phyloP scores from a whole-genome alignment of 2,888 invertebrate species.

The Dynastes grantii region DNA sequence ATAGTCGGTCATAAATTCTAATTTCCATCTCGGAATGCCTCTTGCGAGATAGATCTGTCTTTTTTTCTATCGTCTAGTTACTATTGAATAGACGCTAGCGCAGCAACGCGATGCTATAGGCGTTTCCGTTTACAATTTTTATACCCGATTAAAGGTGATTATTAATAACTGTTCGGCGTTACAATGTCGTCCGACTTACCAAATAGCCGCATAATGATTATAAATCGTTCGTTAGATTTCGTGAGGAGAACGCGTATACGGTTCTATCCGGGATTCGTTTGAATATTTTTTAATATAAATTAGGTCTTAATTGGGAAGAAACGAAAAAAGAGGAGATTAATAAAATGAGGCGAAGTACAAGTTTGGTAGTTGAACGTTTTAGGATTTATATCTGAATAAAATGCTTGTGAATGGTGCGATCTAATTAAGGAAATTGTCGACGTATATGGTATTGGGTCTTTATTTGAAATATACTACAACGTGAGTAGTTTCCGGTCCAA shows the following conservation, averaged over 20 bases:
- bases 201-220: slow-evolving; percentile 41
- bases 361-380: neutral
- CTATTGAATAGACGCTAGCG: too few species aligned
- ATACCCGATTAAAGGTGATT: slow-evolving; percentile 35
- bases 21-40: slow-evolving; percentile 18
- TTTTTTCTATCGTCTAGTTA: neutral
- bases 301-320: slow-evolving; percentile 27
- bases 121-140: slow-evolving; percentile 47
- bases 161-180: slow-evolving; percentile 32
- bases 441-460: neutral
- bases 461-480: too few species aligned
- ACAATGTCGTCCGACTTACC: slow-evolving; percentile 16
- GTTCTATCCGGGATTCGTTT: neutral
- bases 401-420: neutral
- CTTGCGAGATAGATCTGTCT: slow-evolving; percentile 30
- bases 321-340: neutral
- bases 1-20: slow-evolving; percentile 37
- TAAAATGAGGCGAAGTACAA: neutral
- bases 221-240: slow-evolving; percentile 32
- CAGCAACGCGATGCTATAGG: slow-evolving; percentile 3
- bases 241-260: neutral
- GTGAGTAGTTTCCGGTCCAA: too few species aligned
- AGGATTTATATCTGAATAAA: slow-evolving; percentile 1
- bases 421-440: slow-evolving; percentile 2
- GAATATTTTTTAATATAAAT: slow-evolving; percentile 28